A percentile compares a stretch with the other conserved stretches of the same genome.
These are phyloP conservation scores for Mormyrus proboscirostris DNA, from an alignment of 2,797 vertebrate genomes.

Conservation along the genomic window DNA sequence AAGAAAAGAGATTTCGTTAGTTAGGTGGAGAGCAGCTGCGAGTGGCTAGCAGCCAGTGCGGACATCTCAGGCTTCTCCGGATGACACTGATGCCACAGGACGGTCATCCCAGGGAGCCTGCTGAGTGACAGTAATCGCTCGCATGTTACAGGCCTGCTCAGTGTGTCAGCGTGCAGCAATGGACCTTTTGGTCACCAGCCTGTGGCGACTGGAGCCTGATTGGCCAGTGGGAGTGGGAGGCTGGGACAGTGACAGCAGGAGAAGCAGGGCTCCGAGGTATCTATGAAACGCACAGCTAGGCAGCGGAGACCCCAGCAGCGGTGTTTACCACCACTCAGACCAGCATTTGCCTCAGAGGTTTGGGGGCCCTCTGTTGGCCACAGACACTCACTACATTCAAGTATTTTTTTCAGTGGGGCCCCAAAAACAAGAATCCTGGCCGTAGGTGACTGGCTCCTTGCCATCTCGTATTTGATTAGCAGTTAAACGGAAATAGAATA, in stretches of 20 bases:
- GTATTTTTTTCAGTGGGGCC: not conserved
- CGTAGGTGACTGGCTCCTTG: not conserved
- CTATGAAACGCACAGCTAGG: not conserved
- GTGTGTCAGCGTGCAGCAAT: not conserved
- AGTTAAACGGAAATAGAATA: not conserved
- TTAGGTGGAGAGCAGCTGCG: not conserved
- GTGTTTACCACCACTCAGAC: not conserved
- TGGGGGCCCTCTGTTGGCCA: not conserved
- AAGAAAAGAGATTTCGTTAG: not conserved
- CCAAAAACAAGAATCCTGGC: not conserved
- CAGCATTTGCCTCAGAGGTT: not conserved
- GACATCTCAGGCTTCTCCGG: not conserved
- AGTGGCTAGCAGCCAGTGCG: not conserved
- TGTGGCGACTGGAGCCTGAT: not conserved
- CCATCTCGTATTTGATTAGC: not conserved
- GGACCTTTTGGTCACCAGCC: not conserved
- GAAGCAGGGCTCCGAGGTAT: not conserved
- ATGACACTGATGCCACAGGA: not conserved
- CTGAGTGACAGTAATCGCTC: not conserved
- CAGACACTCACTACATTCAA: not conserved
- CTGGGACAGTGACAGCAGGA: not conserved
- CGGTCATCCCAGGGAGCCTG: not conserved
- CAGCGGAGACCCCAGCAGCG: not conserved
- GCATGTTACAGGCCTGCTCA: not conserved
- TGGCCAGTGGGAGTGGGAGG: not conserved